phyloP scores from a whole-genome alignment of 2,113 vertebrate genomes.

The Calidris pugnax region DNA sequence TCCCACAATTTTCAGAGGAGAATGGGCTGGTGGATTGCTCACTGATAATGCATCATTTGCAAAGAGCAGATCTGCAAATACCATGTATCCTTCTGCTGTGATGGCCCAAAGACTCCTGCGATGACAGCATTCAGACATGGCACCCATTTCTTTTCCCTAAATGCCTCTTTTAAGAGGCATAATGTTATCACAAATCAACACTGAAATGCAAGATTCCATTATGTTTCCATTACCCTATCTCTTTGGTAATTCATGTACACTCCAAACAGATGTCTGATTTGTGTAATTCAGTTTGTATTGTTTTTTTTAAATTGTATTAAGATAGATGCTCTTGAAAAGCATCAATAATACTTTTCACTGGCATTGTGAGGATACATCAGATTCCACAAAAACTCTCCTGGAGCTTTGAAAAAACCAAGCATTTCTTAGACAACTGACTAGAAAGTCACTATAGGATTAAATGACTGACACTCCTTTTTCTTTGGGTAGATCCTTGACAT shows the following conservation, averaged over 20 bases:
- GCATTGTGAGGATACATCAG: not conserved
- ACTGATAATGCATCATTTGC: not conserved
- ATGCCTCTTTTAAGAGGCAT: not conserved
- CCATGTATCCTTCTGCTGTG: not conserved
- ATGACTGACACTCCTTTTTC: rapidly evolving
- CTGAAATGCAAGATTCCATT: not conserved
- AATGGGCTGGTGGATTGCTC: not conserved
- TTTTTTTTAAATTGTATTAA: not conserved
- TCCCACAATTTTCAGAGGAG: not conserved
- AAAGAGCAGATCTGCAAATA: not conserved
- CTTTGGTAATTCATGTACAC: not conserved
- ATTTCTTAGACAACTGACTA: not conserved
- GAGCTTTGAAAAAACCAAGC: not conserved
- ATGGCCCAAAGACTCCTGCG: not conserved
- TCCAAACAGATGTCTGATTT: not conserved
- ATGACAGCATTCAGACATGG: not conserved
- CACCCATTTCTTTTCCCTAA: not conserved
- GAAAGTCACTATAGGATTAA: not conserved
- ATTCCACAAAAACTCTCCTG: not conserved
- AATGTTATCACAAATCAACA: constrained; percentile 1
- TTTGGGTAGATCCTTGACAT: not conserved
- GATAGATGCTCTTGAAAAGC: not conserved
- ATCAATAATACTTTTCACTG: not conserved
- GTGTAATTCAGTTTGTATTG: not conserved
- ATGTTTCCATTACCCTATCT: not conserved